Evolutionary conservation across 2,797 vertebrate species (phyloP), one percentile per base, ranked within the genome.

Genomic region (Lutjanus argentimaculatus): DNA sequence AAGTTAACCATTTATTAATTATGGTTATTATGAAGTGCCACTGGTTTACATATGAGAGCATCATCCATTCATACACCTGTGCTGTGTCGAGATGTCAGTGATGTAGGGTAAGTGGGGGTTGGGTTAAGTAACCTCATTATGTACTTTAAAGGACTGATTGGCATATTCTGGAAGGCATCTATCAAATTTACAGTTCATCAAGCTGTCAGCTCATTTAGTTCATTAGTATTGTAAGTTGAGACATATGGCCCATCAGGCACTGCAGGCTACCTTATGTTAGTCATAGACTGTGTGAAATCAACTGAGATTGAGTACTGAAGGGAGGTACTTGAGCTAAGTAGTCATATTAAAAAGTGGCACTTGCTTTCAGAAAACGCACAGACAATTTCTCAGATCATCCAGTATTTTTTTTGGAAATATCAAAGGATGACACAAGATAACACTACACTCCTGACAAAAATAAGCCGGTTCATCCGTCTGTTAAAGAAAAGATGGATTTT

Each of bases 141-240:
- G 52, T 52, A 36, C 30, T 46, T 21, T 36, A 36, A 36, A 51
- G 49, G 73, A 89, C 75, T 83, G 83, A 88, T 79, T 77, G 84
- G 51, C 82, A 85, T 67, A 72, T 85, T 83, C 80, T 79, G 75
- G 66, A 85, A 81, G 67, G 79, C 67, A 82, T 88, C 75, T 69
- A 80, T 63, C 81, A 74, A 70, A 84, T 80, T 72, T 79, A 74
- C 77, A 89, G 75, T 79, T 87, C 81, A 83, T 83, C 78, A 87
- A 83, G 69, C 80, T 75, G 85, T 81, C 85, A 61, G 74, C 72
- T 84, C 82, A 61, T 84, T 82, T 46, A 73, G 70, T 77, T 89
- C 66, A 80, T 82, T 84, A 85, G 67, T 55, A 51, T n/a, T 75
- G 69, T 51, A 75, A 84, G 58, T 68, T 77, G 30, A 84, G 51